phyloP scores from a whole-genome alignment of 1,140 invertebrate species.

The Mactra quadrangularis region DNA sequence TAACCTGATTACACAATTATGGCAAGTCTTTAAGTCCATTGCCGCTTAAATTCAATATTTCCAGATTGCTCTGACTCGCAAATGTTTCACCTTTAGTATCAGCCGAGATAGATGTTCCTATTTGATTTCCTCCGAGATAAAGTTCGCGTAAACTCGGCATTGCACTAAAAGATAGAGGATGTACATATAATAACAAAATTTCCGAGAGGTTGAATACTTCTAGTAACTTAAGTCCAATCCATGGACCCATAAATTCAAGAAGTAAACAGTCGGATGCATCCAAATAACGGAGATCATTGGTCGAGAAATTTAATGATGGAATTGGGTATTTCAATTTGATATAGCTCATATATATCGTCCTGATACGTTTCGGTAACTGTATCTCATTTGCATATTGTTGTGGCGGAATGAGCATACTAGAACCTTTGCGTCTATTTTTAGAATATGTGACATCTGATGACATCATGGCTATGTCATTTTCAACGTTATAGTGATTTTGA shows the following conservation, averaged over 20 bases:
- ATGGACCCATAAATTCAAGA: neutral
- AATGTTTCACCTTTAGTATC: conserved; percentile 5
- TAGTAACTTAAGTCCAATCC: neutral
- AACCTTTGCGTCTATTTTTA: too few species aligned
- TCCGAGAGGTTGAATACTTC: neutral
- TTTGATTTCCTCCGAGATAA: conserved; percentile 9
- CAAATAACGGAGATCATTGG: conserved; percentile 22
- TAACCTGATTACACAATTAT: too few species aligned
- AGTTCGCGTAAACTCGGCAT: neutral
- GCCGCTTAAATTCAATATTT: conserved; percentile 7
- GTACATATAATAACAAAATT: neutral
- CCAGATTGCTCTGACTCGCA: conserved; percentile 4
- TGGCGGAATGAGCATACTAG: too few species aligned
- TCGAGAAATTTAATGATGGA: neutral
- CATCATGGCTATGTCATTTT: neutral
- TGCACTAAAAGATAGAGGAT: neutral
- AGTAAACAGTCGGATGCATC: conserved; percentile 3
- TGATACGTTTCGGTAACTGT: conserved; percentile 13
- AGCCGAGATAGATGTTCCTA: neutral
- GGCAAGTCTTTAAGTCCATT: conserved; percentile 17
- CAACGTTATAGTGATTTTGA: conserved; percentile 1
- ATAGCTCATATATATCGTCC: conserved; percentile 26
- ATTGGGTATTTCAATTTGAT: conserved; percentile 25
- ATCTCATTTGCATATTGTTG: too few species aligned
- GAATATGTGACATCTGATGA: neutral